Conservation (phyloP, 2,113 vertebrate genomes). For the Numenius arquata region DNA sequence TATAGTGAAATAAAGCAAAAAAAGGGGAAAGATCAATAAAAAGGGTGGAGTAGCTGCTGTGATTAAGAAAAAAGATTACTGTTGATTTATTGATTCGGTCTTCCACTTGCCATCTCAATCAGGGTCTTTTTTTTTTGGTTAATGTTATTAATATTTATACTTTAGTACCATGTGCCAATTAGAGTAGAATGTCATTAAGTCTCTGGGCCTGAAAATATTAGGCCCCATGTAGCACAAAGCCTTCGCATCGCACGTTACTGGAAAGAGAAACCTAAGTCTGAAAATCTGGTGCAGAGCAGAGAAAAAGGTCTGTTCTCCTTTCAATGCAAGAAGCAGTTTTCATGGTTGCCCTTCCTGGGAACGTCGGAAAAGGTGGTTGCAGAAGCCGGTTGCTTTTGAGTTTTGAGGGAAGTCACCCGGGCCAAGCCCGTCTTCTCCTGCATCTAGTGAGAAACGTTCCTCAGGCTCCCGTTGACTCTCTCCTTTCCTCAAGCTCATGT, state of each 20-base stretch:
- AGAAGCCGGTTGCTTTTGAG: background rate
- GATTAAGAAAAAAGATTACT: slow-evolving; percentile 40
- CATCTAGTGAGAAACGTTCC: background rate
- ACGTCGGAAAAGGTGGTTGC: background rate
- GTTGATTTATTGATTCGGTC: slow-evolving; percentile 16
- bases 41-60: slow-evolving; percentile 24
- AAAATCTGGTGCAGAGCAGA: background rate
- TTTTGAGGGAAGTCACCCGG: background rate
- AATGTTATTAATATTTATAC: slow-evolving; percentile 35
- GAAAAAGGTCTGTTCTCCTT: background rate
- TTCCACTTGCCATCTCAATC: slow-evolving; percentile 37
- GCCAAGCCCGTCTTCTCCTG: background rate
- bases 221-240: accelerated
- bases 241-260: accelerated
- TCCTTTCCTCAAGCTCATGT: background rate
- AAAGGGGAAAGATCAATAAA: background rate
- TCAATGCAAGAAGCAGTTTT: background rate
- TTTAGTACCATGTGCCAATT: background rate
- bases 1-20: background rate
- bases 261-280: background rate
- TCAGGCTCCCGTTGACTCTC: background rate
- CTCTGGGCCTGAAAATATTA: background rate
- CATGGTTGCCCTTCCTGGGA: background rate
- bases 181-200: slow-evolving; percentile 10
- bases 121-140: background rate